Base-by-base conservation (phyloP, 2,797 vertebrate species). In the Xerus rutilus region DNA sequence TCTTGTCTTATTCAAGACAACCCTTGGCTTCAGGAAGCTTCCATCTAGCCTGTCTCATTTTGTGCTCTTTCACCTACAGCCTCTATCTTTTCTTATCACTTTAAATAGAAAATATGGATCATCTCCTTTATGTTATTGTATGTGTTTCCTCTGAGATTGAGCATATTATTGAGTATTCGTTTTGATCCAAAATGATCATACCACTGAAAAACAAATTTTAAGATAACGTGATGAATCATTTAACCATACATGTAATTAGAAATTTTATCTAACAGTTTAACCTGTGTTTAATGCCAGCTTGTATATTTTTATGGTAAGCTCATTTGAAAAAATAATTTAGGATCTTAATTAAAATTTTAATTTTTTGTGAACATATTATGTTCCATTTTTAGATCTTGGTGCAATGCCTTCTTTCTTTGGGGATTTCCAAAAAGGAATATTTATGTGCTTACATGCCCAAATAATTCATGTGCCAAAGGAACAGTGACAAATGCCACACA, bases 281-380 rank as follows among this genome's bases (percentile, higher is more conserved):
- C 70, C 69, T 91, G 15, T 92, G 74, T 93, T 97, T 93, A 95
- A 88, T 89, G 20, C 21, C 89, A 93, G 23, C 52, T 69, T 97
- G 45, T n/a, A 25, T 94, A 86, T 89, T 91, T 95, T 94, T 95
- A 77, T 91, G 52, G 47, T 79, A 91, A 89, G 35, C 70, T 72
- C 76, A 87, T 83, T 84, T 62, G 7, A 74, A 89, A 81, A 93
- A 85, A 70, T 77, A 94, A 87, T 54, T 70, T 96, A 82, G 30
- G 13, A 91, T 89, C 76, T 96, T 96, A 84, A 73, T 92, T 86
- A 96, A 93, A 86, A 78, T 5, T 91, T 79, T 93, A 84, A 57
- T 96, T 76, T 94, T 89, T 95, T 87, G n/a, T 84, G 47, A 84
- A 62, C 32, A 47, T 84, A 32, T 65, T 78, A 32, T 84, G 14